Conservation (phyloP, 2,797 vertebrate species). For the Tenualosa thibaudeaui region DNA sequence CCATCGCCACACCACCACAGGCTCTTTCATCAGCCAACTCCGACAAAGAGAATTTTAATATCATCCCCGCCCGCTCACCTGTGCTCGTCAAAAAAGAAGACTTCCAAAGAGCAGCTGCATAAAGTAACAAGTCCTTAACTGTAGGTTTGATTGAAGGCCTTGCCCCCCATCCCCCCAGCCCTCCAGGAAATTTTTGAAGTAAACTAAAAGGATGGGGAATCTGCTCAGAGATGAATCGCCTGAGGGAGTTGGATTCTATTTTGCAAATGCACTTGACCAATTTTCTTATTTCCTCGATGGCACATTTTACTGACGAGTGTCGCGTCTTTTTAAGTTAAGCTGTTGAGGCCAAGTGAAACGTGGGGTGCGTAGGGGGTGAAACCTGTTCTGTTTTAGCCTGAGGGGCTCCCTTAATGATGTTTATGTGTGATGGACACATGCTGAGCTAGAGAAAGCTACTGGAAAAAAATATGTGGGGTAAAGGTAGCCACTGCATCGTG, state of each 20-base stretch:
- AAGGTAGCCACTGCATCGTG: background rate
- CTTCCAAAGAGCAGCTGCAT: background rate
- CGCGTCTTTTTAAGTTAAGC: background rate
- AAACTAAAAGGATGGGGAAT: background rate
- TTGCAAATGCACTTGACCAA: constrained; percentile 5
- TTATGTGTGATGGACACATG: constrained; percentile 8
- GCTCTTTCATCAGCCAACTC: background rate
- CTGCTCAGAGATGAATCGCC: background rate
- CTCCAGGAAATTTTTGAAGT: background rate
- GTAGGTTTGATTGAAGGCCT: background rate
- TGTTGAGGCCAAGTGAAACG: background rate
- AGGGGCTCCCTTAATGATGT: background rate
- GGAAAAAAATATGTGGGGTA: background rate
- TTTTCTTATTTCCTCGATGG: background rate
- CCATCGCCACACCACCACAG: background rate
- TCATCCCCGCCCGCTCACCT: background rate
- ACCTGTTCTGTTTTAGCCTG: background rate
- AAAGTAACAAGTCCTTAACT: background rate
- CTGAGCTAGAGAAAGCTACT: background rate
- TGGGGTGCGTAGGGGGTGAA: background rate
- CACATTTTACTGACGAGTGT: background rate
- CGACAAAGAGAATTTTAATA: constrained; percentile 13
- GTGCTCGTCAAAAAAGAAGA: background rate
- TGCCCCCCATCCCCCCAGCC: too few relatives aligned
- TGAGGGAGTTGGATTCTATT: background rate